Evolutionary conservation across 2,888 invertebrate species (phyloP), one percentile per base, ranked within the genome.

Genomic region (Andrena minutula): DNA sequence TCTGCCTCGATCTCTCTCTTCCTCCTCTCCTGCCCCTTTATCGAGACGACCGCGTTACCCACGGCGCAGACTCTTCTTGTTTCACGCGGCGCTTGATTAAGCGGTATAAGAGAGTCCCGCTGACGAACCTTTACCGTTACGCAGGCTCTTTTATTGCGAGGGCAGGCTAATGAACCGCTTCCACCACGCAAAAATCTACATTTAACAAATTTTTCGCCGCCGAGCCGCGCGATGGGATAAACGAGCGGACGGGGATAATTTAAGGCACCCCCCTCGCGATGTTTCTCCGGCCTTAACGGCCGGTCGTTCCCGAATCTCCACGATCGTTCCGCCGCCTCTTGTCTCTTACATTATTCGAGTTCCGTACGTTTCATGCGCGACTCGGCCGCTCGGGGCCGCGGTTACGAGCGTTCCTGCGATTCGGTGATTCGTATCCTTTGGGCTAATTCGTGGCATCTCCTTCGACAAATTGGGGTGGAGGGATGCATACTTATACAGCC

Each of bases 41-140:
- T 30, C 30, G n/a, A 12, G 66, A 64, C 74, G 65, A 20, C 58
- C 74, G 35, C 75, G 70, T 41, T 41, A 20, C 26, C 51, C 76
- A 74, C 65, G 65, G 56, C 53, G 26, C 63, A 4, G 23, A 8
- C 26, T 56, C 56, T 56, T 53, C 47, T 56, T 47, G 53, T 61
- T 78, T 26, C 28, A 61, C 66, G 61, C 79, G n/a, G 2, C 70
- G 51, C 47, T 71, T 78, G 79, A 80, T 80, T 80, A 80, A 80
- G 79, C 71, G 79, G 79, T 78, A 78, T 63, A 63, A 71, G 71
- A 49, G 70, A 56, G 56, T 26, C 26, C 20, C 77, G 65, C 60
- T 79, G 79, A 79, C 79, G 79, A 78, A 63, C 71, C 71, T 70
- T 79, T 79, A 78, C 79, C 79, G 79, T 79, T 79, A 79, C 26